phyloP scores from a whole-genome alignment of 2,113 vertebrate species.

The Uropsilus gracilis region DNA sequence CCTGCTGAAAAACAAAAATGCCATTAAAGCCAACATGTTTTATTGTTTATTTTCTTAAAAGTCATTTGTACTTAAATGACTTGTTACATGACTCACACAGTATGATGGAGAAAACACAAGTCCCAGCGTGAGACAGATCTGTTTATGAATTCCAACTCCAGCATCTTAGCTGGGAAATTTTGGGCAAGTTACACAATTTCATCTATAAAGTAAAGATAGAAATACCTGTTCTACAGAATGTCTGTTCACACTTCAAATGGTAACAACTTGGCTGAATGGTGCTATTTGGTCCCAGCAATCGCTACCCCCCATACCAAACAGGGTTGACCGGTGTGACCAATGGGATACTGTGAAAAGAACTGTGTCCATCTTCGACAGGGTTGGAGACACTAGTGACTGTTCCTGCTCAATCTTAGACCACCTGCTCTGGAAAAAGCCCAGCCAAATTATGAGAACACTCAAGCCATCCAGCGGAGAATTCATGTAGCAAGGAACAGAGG shows the following conservation, averaged over 20 bases:
- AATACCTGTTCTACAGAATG: not conserved
- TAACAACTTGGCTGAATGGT: not conserved
- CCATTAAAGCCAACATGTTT: not conserved
- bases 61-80: not conserved
- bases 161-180: not conserved
- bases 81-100: not conserved
- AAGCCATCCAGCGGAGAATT: not conserved
- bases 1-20: slow-evolving; percentile 84
- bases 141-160: not conserved
- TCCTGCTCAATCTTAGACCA: not conserved
- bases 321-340: not conserved
- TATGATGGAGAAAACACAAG: not conserved
- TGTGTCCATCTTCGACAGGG: not conserved
- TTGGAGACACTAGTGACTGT: not conserved
- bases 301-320: not conserved
- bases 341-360: not conserved
- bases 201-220: not conserved
- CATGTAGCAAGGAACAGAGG: not conserved
- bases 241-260: not conserved
- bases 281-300: not conserved
- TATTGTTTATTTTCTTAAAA: slow-evolving; percentile 39
- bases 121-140: not conserved
- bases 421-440: not conserved
- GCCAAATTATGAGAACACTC: not conserved
- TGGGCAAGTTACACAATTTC: not conserved